Percentiles rank a stretch among this genome's conserved stretches.
Conservation (phyloP, 2,888 invertebrate species). For the Calephelis perditalis region DNA sequence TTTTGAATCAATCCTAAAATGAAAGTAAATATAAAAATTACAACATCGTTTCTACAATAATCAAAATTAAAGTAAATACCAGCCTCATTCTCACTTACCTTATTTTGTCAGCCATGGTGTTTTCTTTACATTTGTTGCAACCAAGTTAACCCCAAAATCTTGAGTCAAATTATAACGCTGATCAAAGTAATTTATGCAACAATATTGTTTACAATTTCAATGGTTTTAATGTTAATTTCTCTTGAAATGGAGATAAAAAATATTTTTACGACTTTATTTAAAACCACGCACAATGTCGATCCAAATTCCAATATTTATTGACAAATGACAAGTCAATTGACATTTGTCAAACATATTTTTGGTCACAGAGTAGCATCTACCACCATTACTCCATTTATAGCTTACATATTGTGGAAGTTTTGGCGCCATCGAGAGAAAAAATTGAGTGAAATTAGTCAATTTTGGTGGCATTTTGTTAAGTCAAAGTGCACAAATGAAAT, state of each 20-base stretch:
- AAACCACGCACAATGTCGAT: neutral
- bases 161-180: too few relatives aligned
- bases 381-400: too few relatives aligned
- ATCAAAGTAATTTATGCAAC: too few relatives aligned
- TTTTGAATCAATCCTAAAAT: constrained; percentile 53
- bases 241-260: neutral
- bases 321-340: constrained; percentile 1
- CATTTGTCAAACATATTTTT: neutral
- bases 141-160: neutral
- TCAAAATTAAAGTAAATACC: too few relatives aligned
- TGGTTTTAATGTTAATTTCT: neutral
- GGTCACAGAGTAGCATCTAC: too few relatives aligned
- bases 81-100: constrained; percentile 40
- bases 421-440: too few relatives aligned
- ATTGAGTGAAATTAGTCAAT: too few relatives aligned
- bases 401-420: too few relatives aligned
- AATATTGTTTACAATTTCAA: neutral
- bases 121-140: neutral
- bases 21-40: constrained; percentile 31
- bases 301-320: neutral
- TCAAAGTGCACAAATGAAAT: too few relatives aligned
- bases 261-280: neutral
- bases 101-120: constrained; percentile 60
- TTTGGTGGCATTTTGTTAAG: too few relatives aligned
- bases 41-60: constrained; percentile 17